These are phyloP conservation scores for Coturnix japonica DNA, from an alignment of 2,113 vertebrate species.

Conservation along the genomic window DNA sequence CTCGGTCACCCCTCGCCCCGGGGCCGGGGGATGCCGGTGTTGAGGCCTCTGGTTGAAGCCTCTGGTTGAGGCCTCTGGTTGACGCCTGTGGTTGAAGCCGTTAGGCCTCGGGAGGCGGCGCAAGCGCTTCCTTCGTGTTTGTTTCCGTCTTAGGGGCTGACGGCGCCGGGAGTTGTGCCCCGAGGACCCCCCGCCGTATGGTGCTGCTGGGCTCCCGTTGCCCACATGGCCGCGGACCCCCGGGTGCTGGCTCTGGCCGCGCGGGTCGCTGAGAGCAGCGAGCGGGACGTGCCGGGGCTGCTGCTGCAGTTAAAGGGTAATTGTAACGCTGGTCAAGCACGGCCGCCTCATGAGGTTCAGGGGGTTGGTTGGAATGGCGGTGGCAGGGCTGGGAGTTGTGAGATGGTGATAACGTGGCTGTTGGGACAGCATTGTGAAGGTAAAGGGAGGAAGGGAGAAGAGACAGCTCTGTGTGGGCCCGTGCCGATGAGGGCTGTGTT, in stretches of 20 bases:
- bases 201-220: not conserved
- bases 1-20: accelerated
- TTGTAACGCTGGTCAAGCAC: too few relatives aligned
- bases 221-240: slow-evolving; percentile 63
- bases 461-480: not conserved
- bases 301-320: slow-evolving; percentile 83
- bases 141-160: too few relatives aligned
- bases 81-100: too few relatives aligned
- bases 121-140: too few relatives aligned
- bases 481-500: not conserved
- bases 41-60: too few relatives aligned
- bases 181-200: not conserved
- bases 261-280: slow-evolving; percentile 75
- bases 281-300: slow-evolving; percentile 75
- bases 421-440: not conserved
- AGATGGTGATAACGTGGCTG: not conserved
- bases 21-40: too few relatives aligned
- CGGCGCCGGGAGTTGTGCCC: too few relatives aligned
- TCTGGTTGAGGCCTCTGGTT: too few relatives aligned
- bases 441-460: not conserved
- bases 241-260: slow-evolving; percentile 77
- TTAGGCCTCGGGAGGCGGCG: too few relatives aligned
- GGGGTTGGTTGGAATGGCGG: not conserved
- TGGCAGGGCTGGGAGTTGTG: not conserved
- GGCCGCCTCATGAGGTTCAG: not conserved